Evolutionary conservation across 1,140 invertebrate genomes (phyloP).

Genomic region (Drosophila parvula): DNA sequence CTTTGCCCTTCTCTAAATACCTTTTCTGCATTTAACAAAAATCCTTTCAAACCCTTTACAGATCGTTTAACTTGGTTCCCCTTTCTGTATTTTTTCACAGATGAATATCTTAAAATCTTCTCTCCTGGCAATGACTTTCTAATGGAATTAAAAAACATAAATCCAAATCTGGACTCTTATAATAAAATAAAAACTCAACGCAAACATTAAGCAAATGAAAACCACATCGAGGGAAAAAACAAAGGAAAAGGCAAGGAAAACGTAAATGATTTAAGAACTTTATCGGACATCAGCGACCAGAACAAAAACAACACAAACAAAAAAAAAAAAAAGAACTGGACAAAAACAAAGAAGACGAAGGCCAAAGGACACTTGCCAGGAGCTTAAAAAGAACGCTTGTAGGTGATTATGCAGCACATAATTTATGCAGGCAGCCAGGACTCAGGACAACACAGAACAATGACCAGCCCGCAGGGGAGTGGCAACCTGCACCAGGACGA

Average conservation of each 20-base stretch:
- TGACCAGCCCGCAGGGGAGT: constrained; percentile 3
- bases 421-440: constrained; percentile 68
- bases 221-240: constrained; percentile 33
- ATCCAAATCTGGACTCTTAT: constrained; percentile 16
- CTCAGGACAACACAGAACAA: constrained; percentile 33
- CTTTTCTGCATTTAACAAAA: not conserved
- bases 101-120: constrained; percentile 9
- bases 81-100: not conserved
- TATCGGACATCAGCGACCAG: constrained; percentile 56
- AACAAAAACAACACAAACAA: constrained; percentile 6
- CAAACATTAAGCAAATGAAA: constrained; percentile 51
- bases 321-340: constrained; percentile 1
- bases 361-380: constrained; percentile 51
- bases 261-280: constrained; percentile 77
- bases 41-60: constrained; percentile 2
- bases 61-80: not conserved
- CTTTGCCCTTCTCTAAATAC: not conserved
- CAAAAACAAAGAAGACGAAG: constrained; percentile 21
- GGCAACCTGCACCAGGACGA: constrained; percentile 51
- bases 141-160: constrained; percentile 51
- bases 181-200: constrained; percentile 35
- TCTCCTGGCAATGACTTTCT: not conserved
- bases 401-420: constrained; percentile 78
- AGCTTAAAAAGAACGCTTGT: constrained; percentile 74
- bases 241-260: constrained; percentile 45